These are phyloP conservation scores for Orientallactaga bullata DNA, from an alignment of 2,113 vertebrate species.

Conservation along the genomic window DNA sequence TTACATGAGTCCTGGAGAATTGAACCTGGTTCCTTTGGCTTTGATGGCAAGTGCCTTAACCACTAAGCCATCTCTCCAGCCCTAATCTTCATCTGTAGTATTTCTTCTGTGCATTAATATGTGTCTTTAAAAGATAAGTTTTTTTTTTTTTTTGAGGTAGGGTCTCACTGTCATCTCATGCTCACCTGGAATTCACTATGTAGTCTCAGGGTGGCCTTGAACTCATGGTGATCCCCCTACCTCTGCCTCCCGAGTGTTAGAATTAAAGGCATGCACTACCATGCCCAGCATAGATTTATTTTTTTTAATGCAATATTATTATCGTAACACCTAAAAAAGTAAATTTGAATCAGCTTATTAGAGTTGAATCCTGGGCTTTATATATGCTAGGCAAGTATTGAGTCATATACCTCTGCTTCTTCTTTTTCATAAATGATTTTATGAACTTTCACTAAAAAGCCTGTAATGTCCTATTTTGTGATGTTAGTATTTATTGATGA, in stretches of 20 bases:
- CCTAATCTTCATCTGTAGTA: not conserved
- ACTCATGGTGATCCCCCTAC: too few relatives aligned
- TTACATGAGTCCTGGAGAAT: too few relatives aligned
- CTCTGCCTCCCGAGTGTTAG: too few relatives aligned
- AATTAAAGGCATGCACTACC: too few relatives aligned
- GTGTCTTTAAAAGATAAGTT: conserved; percentile 51
- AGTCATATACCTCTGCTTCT: not conserved
- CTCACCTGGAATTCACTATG: too few relatives aligned
- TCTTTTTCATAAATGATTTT: not conserved
- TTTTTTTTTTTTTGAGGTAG: too few relatives aligned
- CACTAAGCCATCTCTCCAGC: too few relatives aligned
- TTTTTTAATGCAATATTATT: conserved; percentile 3
- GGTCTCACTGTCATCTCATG: too few relatives aligned
- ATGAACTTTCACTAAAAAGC: conserved; percentile 17
- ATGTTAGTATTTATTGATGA: not conserved
- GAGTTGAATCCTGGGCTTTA: not conserved
- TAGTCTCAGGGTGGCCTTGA: too few relatives aligned
- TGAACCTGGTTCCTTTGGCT: too few relatives aligned
- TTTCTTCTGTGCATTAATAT: conserved; percentile 17
- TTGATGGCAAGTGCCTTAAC: too few relatives aligned
- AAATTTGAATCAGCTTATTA: not conserved
- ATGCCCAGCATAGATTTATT: not conserved
- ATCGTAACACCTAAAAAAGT: not conserved
- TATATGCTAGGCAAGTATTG: not conserved
- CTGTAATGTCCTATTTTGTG: not conserved